A percentile compares a stretch with the other conserved stretches of the same genome.
Conservation (phyloP, 1,140 invertebrate species). For the Panagrolaimus sp. region DNA sequence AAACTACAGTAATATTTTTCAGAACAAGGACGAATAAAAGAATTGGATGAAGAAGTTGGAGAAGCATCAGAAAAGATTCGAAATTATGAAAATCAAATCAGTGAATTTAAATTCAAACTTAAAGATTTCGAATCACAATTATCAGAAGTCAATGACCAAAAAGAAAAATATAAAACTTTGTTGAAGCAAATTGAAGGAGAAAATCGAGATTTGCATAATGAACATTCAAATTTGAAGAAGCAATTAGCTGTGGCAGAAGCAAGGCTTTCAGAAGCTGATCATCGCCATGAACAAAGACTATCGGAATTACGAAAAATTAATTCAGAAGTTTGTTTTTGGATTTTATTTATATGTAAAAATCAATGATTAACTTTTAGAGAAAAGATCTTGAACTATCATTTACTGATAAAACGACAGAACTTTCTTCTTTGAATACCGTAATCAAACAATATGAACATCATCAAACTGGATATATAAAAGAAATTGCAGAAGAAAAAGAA, state of each 20-base stretch:
- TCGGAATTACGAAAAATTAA: constrained; percentile 3
- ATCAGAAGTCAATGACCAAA: neutral
- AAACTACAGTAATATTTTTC: neutral
- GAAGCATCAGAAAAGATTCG: neutral
- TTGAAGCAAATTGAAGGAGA: neutral
- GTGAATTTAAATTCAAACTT: constrained; percentile 10
- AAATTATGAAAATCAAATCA: neutral
- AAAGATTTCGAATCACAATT: constrained; percentile 6
- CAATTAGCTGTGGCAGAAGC: constrained; percentile 5
- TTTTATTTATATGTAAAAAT: no score
- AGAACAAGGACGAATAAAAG: constrained; percentile 2
- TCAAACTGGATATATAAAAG: constrained; percentile 5
- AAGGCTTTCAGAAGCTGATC: neutral
- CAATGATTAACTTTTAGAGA: neutral
- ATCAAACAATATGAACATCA: constrained; percentile 16
- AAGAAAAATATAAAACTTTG: neutral
- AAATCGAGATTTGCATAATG: neutral
- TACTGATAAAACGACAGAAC: constrained; percentile 8
- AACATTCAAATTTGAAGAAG: neutral
- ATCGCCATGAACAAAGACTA: neutral
- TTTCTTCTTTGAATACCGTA: constrained; percentile 12
- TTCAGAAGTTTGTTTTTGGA: neutral
- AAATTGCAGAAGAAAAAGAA: constrained; percentile 1
- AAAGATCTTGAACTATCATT: constrained; percentile 2
- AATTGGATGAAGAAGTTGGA: neutral